Base-by-base conservation (phyloP, 2,113 vertebrate genomes). In the Ahaetulla prasina region DNA sequence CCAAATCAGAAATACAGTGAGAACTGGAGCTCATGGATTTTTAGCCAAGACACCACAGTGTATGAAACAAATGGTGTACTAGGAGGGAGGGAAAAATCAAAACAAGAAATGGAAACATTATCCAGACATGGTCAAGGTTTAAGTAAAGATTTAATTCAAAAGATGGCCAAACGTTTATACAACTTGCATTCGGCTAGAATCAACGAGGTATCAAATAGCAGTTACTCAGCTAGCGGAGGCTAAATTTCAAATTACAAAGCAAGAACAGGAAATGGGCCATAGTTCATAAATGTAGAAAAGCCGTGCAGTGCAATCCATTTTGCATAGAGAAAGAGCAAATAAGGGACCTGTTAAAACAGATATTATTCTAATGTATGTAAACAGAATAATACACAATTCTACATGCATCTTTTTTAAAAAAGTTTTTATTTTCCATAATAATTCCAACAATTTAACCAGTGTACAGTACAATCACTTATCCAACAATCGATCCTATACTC, bases 11-110 rank as follows among this genome's bases (percentile, higher is more conserved):
- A 55, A 94, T 4, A 50, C 54, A 93, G 94, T 94, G 12, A 94
- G 94, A 96, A 95, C 60, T 94, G 95, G 85, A 49, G 95, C 30
- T 95, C 6, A 2, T 90, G 90, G 12, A 93, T 95, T 95, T 94
- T 74, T 22, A 85, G 94, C 93, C 91, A 95, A 85, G 50, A 86
- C 68, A 94, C 91, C 52, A 95, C 80, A 95, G 86, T 95, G 54
- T 91, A 92, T 74, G 91, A 94, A 96, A 93, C 39, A 92, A 4
- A 90, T 49, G 12, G 92, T 80, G 25, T 92, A 95, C 93, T 53
- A 0, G n/a, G n/a, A 84, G 39, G 50, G 20, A 25, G 49, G 50
- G 85, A 68, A 91, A 91, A 92, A 57, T 52, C 49, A 91, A 54
- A 35, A 0, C 1, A 84, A 89, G 43, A 49, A 92, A 89, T 27